Conservation (phyloP, 2,797 vertebrate species). For the Kryptolebias ocellatus region DNA sequence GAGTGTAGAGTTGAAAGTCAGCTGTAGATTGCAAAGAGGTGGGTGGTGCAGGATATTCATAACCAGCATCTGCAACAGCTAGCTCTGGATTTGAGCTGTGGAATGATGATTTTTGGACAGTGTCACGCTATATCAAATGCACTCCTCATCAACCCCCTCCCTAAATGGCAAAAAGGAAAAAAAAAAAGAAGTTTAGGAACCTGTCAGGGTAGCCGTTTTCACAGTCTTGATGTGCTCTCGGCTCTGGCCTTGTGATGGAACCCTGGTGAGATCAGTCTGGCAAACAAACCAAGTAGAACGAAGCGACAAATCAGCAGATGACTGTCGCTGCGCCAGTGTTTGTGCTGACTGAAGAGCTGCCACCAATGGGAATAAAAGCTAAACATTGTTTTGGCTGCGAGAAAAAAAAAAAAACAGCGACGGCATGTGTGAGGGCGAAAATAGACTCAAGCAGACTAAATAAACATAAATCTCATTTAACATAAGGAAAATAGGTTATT, state of each 20-base stretch:
- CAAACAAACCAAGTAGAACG: constrained; percentile 48
- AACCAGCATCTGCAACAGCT: constrained; percentile 39
- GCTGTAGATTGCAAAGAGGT: constrained; percentile 55
- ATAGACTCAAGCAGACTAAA: constrained; percentile 3
- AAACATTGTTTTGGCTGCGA: constrained; percentile 61
- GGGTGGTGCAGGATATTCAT: constrained; percentile 49
- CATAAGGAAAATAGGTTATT: constrained; percentile 6
- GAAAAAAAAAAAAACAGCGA: constrained; percentile 22
- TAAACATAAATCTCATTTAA: constrained; percentile 8
- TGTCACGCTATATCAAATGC: constrained; percentile 57
- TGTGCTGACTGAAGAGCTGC: constrained; percentile 67
- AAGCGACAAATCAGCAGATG: constrained; percentile 55
- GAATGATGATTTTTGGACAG: constrained; percentile 63
- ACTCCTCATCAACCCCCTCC: constrained; percentile 56
- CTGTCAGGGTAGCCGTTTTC: constrained; percentile 66
- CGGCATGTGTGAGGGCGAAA: constrained; percentile 16
- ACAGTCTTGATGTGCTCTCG: constrained; percentile 61
- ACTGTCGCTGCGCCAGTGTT: constrained; percentile 65
- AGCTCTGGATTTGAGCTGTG: constrained; percentile 30
- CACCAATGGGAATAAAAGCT: constrained; percentile 50
- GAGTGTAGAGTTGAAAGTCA: constrained; percentile 52
- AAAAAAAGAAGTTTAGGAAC: constrained; percentile 50
- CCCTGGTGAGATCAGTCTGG: constrained; percentile 67
- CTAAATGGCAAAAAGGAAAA: neutral
- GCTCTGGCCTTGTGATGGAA: constrained; percentile 58